These are phyloP conservation scores for Oconnorella tubifera DNA, from an alignment of 2,888 invertebrate genomes.

Conservation along the genomic window DNA sequence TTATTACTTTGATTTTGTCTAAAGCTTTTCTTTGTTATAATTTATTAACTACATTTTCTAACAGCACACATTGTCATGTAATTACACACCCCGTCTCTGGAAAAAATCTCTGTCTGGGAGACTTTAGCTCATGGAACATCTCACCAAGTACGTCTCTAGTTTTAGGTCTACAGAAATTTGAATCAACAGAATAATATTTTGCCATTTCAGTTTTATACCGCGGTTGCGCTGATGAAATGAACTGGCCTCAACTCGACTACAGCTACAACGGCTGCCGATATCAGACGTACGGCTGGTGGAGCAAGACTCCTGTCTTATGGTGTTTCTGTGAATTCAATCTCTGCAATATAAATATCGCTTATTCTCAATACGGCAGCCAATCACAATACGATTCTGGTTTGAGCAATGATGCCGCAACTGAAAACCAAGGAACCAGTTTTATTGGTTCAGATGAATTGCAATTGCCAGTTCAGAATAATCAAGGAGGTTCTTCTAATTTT, in stretches of 20 bases:
- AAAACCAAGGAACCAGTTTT: neutral
- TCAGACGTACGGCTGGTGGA: conserved; percentile 33
- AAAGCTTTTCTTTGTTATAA: no score
- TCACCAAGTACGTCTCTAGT: neutral
- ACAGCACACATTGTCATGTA: no score
- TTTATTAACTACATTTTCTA: no score
- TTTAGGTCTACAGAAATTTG: neutral
- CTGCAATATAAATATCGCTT: conserved; percentile 27
- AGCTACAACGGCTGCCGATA: conserved; percentile 31
- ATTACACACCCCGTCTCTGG: no score
- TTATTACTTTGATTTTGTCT: no score
- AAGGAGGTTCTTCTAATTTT: no score
- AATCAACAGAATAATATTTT: neutral
- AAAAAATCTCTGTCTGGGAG: no score
- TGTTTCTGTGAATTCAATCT: conserved; percentile 31
- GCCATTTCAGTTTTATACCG: conserved; percentile 29
- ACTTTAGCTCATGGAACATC: no score
- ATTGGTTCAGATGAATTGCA: no score
- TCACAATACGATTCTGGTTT: neutral
- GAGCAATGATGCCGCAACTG: neutral
- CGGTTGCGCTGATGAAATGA: conserved; percentile 32
- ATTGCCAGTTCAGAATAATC: neutral
- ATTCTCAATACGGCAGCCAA: neutral
- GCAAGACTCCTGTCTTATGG: conserved; percentile 26
- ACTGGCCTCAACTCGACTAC: conserved; percentile 28